Percentiles rank a stretch among this genome's conserved stretches.
These are phyloP conservation scores for Diploscapter pachys DNA, from an alignment of 1,140 invertebrate genomes.

Conservation along the genomic window DNA sequence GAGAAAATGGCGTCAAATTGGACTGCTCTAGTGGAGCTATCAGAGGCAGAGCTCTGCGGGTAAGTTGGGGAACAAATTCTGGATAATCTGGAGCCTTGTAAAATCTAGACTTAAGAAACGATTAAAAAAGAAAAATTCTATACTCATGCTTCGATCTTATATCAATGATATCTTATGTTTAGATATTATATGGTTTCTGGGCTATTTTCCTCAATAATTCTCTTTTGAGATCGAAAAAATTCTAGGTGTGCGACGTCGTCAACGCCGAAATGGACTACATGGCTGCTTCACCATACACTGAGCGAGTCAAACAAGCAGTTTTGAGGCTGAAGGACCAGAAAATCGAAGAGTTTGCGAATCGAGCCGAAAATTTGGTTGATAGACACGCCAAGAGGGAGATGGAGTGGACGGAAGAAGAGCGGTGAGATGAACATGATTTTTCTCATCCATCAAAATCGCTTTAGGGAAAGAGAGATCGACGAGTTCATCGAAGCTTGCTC, in stretches of 20 bases:
- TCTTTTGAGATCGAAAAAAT: not conserved
- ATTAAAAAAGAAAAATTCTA: not conserved
- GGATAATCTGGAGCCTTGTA: not conserved
- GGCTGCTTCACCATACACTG: slow-evolving; percentile 60
- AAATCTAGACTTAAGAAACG: not conserved
- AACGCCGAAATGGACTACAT: slow-evolving; percentile 93
- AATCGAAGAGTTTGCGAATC: slow-evolving; percentile 4
- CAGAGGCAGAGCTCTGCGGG: slow-evolving; percentile 81
- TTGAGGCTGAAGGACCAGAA: not conserved
- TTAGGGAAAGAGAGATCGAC: slow-evolving; percentile 64
- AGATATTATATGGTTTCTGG: not conserved
- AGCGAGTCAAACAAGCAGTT: slow-evolving; percentile 34
- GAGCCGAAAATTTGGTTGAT: slow-evolving; percentile 2
- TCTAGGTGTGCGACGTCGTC: slow-evolving; percentile 81
- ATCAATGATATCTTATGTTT: not conserved
- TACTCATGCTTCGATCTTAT: not conserved
- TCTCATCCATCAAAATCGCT: slow-evolving; percentile 6
- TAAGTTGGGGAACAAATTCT: not conserved
- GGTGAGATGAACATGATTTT: not conserved
- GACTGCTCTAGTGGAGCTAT: slow-evolving; percentile 92
- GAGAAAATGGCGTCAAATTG: slow-evolving; percentile 68
- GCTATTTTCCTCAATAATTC: not conserved
- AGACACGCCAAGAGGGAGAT: not conserved
- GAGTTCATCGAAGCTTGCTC: slow-evolving; percentile 96
- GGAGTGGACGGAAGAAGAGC: slow-evolving; percentile 5